Conservation (phyloP, 2,797 vertebrate genomes). For the Morelia viridis region DNA sequence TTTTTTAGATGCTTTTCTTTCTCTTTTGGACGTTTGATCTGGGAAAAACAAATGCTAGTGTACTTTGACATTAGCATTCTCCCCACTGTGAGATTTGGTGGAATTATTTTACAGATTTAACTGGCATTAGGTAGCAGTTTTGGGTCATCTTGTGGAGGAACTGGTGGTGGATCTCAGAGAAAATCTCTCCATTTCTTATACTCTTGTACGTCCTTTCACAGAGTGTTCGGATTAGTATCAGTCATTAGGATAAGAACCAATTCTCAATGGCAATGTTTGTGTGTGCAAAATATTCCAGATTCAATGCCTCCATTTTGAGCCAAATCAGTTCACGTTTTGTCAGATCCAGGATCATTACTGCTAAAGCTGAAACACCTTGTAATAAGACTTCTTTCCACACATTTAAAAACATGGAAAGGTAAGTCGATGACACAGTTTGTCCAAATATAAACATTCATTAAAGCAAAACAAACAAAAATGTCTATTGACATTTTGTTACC, state of each 20-base stretch:
- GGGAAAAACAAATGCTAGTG: neutral
- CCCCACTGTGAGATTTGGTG: neutral
- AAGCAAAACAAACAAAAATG: neutral
- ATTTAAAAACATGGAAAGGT: neutral
- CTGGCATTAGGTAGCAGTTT: neutral
- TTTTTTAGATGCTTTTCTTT: neutral
- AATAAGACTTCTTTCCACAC: neutral
- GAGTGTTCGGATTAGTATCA: neutral
- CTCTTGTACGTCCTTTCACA: neutral
- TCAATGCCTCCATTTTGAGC: neutral
- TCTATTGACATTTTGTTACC: neutral
- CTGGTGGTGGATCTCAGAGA: neutral
- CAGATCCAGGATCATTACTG: neutral
- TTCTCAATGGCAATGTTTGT: neutral
- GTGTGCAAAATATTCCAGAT: neutral
- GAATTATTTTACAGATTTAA: neutral
- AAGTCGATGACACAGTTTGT: neutral
- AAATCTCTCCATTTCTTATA: neutral
- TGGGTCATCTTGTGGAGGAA: neutral
- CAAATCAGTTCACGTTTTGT: neutral
- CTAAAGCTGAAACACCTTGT: neutral
- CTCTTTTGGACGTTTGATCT: neutral
- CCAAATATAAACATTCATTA: neutral
- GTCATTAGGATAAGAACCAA: neutral
- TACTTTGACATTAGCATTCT: neutral